These are phyloP conservation scores for Pteruthius melanotis DNA, from an alignment of 2,113 vertebrate species.

Conservation along the genomic window DNA sequence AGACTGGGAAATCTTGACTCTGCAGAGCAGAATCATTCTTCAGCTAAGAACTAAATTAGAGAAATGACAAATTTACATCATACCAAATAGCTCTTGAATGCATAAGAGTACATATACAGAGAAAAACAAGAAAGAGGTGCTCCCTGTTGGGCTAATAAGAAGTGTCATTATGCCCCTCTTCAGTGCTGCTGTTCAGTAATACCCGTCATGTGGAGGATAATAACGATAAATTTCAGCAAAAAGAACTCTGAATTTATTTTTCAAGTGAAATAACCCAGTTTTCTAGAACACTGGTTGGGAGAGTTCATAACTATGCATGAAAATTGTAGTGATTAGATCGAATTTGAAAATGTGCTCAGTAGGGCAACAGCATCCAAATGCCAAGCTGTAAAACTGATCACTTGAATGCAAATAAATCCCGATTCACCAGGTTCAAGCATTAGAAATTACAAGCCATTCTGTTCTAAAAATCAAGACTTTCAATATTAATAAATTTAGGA, in stretches of 20 bases:
- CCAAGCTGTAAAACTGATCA: neutral
- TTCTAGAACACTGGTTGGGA: neutral
- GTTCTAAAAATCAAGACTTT: neutral
- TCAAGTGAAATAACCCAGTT: constrained; percentile 12
- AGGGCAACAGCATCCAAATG: neutral
- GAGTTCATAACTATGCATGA: neutral
- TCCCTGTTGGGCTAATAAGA: neutral
- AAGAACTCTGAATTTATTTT: neutral
- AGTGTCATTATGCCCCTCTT: neutral
- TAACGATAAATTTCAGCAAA: constrained; percentile 15
- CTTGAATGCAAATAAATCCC: neutral
- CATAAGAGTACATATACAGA: neutral
- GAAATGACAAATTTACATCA: neutral
- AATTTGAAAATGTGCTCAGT: neutral
- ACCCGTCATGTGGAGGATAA: neutral
- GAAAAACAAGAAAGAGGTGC: neutral
- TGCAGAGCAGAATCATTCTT: neutral
- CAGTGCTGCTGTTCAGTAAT: neutral
- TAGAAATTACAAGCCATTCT: neutral
- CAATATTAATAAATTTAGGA: constrained; percentile 11
- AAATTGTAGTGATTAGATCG: neutral
- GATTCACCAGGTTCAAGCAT: neutral
- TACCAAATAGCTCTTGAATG: neutral
- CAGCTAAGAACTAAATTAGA: neutral
- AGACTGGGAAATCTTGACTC: neutral